phyloP scores from a whole-genome alignment of 2,888 invertebrate species.

The Lasioglossum malachurum region DNA sequence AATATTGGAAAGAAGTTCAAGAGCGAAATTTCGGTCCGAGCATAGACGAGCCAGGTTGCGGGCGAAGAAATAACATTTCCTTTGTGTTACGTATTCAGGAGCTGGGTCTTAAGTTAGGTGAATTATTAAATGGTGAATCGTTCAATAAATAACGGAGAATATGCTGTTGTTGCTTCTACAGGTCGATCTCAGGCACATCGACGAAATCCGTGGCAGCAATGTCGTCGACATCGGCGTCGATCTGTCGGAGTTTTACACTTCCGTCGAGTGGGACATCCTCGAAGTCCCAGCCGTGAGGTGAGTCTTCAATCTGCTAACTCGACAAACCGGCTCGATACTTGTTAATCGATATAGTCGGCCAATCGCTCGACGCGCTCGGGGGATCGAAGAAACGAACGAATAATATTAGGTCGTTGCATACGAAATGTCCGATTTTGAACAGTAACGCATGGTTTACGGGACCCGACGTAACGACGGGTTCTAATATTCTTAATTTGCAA shows the following conservation, averaged over 20 bases:
- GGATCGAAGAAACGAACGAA: not conserved
- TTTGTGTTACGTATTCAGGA: not conserved
- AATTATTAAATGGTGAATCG: not conserved
- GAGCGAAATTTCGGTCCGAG: too few relatives aligned
- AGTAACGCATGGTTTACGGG: too few relatives aligned
- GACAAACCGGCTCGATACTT: not conserved
- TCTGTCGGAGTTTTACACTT: conserved; percentile 92
- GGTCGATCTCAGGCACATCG: conserved; percentile 90
- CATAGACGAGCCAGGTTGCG: not conserved
- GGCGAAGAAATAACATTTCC: not conserved
- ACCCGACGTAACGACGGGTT: too few relatives aligned
- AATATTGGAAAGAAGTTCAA: not conserved
- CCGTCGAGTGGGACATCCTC: conserved; percentile 94
- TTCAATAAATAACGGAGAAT: not conserved
- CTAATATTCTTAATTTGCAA: too few relatives aligned
- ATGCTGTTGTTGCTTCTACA: conserved; percentile 76
- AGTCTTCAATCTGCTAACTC: conserved; percentile 49
- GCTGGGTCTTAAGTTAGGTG: not conserved
- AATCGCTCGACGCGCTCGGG: not conserved
- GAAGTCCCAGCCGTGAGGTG: conserved; percentile 90
- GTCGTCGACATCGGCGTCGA: conserved; percentile 91
- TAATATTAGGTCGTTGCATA: not conserved
- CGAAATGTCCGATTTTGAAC: too few relatives aligned
- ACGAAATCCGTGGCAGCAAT: conserved; percentile 88
- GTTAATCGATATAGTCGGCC: not conserved